Conservation (phyloP, 2,888 invertebrate genomes). For the Myopa tessellatipennis region DNA sequence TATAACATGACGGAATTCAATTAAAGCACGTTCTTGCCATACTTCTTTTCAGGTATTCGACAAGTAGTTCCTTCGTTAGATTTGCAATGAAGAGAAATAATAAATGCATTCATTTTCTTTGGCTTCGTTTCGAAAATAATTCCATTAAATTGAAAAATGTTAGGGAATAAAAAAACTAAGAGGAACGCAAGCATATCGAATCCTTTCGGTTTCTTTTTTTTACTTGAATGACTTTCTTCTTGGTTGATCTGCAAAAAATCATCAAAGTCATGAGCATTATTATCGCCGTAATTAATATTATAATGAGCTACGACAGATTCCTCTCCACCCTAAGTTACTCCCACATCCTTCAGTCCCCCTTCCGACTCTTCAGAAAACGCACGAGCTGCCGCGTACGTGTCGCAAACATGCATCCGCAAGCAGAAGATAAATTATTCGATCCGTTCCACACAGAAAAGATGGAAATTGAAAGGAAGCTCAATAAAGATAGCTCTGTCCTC, state of each 20-base stretch:
- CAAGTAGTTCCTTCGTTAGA: no score
- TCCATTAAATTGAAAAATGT: neutral
- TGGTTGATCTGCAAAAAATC: neutral
- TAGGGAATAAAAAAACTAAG: constrained; percentile 12
- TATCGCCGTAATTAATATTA: constrained; percentile 13
- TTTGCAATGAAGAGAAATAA: neutral
- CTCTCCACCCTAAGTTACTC: neutral
- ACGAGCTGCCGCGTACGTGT: constrained; percentile 21
- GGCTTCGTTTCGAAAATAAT: neutral
- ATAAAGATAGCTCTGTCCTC: neutral
- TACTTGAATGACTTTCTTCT: no score
- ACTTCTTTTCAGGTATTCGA: no score
- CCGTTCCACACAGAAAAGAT: constrained; percentile 25
- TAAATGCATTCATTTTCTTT: neutral
- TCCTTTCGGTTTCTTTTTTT: neutral
- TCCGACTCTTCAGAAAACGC: neutral
- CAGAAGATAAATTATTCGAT: constrained; percentile 29
- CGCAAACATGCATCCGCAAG: constrained; percentile 12
- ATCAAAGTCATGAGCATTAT: neutral
- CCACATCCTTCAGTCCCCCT: no score
- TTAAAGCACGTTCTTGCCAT: constrained; percentile 6
- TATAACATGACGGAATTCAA: neutral
- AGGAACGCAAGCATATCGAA: neutral
- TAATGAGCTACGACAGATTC: neutral
- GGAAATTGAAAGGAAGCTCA: neutral